These are phyloP conservation scores for Ardeotis arabs DNA, from an alignment of 2,113 vertebrate species.

Conservation along the genomic window DNA sequence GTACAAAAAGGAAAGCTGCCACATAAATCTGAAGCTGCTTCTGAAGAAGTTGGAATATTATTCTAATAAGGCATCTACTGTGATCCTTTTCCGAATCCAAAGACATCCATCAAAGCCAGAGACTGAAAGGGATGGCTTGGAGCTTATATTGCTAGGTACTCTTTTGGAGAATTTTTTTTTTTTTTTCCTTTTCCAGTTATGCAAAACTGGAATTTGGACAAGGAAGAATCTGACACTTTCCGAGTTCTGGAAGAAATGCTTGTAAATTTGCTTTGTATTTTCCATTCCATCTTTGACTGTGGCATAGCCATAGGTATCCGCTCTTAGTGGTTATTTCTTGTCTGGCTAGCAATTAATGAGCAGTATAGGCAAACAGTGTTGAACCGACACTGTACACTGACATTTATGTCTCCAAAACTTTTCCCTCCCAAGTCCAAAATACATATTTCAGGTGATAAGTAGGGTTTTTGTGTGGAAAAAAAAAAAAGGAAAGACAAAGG, in stretches of 20 bases:
- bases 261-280: background rate
- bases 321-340: background rate
- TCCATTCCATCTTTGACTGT: background rate
- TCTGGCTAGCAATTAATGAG: background rate
- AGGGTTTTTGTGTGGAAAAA: background rate
- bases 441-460: background rate
- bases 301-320: background rate
- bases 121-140: background rate
- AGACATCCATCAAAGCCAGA: background rate
- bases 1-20: background rate
- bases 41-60: constrained; percentile 10
- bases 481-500: background rate
- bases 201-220: background rate
- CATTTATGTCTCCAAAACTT: background rate
- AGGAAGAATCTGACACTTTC: background rate
- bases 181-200: background rate
- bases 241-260: background rate
- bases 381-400: background rate
- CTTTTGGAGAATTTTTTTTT: background rate
- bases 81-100: background rate
- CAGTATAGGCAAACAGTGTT: background rate
- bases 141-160: background rate
- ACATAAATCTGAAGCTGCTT: constrained; percentile 5
- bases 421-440: background rate
- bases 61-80: constrained; percentile 10